Conservation (phyloP, 1,140 invertebrate species). For the Atta colombica region DNA sequence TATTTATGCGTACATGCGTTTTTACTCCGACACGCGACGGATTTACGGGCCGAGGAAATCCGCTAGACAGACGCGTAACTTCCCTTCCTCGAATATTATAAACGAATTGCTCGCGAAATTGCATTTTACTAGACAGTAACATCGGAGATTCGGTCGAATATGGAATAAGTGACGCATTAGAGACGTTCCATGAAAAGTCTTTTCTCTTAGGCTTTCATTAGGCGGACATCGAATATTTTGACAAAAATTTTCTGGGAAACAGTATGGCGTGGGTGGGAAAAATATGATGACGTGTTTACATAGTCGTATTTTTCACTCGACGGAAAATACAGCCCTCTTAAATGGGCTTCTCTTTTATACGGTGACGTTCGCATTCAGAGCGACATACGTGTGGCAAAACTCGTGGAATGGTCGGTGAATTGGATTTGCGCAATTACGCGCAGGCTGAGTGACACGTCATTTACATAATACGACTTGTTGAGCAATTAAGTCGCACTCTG, state of each 20-base stretch:
- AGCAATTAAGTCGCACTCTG: conserved; percentile 68
- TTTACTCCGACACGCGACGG: conserved; percentile 47
- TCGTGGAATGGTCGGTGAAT: conserved; percentile 18
- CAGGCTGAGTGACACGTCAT: conserved; percentile 56
- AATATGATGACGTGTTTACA: conserved; percentile 23
- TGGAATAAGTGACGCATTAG: neutral
- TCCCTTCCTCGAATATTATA: neutral
- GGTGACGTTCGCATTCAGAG: neutral
- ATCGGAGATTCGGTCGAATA: neutral
- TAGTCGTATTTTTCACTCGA: neutral
- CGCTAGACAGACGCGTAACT: neutral
- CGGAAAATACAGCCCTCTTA: neutral
- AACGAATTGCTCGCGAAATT: conserved; percentile 1
- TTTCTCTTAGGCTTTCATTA: neutral
- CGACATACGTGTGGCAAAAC: neutral
- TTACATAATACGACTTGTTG: conserved; percentile 73
- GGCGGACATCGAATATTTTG: neutral
- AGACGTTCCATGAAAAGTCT: neutral
- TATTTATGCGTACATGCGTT: conserved; percentile 56
- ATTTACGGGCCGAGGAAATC: conserved; percentile 57
- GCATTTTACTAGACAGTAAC: neutral
- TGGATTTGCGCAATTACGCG: conserved; percentile 44
- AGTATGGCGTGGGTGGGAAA: neutral
- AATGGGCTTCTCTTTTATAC: neutral
- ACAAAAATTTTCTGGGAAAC: neutral